Evolutionary conservation across 2,113 vertebrate genomes (phyloP).

Genomic region (Leucopsar rothschildi): DNA sequence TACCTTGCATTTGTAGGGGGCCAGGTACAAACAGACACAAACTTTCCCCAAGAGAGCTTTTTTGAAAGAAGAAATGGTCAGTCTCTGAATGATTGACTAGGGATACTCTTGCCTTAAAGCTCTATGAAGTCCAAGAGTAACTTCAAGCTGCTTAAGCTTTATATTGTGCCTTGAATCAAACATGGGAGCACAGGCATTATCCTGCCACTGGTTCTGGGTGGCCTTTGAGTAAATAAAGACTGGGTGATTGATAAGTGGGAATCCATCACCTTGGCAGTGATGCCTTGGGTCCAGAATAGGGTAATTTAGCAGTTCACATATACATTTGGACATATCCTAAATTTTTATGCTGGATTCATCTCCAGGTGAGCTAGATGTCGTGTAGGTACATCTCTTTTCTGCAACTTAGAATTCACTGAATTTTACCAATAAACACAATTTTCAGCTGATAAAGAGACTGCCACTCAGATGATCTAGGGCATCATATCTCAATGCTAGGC

Average conservation of each 20-base stretch:
- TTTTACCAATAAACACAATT: neutral
- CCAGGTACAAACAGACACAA: neutral
- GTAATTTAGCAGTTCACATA: neutral
- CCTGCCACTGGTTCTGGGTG: neutral
- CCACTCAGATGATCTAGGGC: neutral
- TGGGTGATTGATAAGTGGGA: neutral
- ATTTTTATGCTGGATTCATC: neutral
- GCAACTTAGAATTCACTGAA: neutral
- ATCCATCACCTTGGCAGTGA: neutral
- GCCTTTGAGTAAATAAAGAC: neutral
- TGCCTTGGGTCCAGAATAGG: neutral
- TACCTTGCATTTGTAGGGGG: neutral
- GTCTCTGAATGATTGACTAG: neutral
- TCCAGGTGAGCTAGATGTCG: neutral
- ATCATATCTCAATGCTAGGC: neutral
- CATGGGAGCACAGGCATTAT: neutral
- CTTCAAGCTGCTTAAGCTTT: neutral
- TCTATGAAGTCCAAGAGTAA: neutral
- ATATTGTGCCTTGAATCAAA: neutral
- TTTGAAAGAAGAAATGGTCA: neutral
- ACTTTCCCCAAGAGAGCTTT: neutral
- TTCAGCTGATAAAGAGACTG: accelerated
- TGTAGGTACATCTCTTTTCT: neutral
- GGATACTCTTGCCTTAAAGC: neutral
- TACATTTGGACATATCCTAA: neutral